Evolutionary conservation across 2,888 invertebrate genomes (phyloP).

Genomic region (Thecophora atra): DNA sequence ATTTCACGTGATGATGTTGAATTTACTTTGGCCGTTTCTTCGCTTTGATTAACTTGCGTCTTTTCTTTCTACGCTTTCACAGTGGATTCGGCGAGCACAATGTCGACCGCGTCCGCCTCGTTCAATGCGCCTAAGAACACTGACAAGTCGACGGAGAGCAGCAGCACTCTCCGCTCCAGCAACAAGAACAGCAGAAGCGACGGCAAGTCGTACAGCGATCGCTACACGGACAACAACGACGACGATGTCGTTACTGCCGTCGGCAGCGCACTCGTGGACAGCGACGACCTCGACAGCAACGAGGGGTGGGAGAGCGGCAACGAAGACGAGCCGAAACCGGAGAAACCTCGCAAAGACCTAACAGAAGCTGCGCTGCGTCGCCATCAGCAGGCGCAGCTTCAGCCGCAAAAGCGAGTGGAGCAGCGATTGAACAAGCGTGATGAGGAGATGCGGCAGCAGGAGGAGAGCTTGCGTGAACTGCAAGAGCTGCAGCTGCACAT

Average conservation of each 20-base stretch:
- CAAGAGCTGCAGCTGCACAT: conserved; percentile 31
- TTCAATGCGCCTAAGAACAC: conserved; percentile 57
- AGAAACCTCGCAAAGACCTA: neutral
- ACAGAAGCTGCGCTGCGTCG: neutral
- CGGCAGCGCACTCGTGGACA: conserved; percentile 9
- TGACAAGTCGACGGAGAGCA: conserved; percentile 43
- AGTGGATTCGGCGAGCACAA: conserved; percentile 26
- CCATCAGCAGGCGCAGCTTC: no score
- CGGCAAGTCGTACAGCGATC: conserved; percentile 30
- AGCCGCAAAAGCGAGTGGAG: neutral
- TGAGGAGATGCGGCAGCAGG: neutral
- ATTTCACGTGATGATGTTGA: neutral
- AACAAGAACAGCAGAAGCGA: conserved; percentile 43
- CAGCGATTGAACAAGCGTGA: neutral
- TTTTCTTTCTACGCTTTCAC: conserved; percentile 15
- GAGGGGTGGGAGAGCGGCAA: conserved; percentile 10
- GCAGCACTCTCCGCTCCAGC: conserved; percentile 31
- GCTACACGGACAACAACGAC: conserved; percentile 28
- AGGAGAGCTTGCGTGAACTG: conserved; percentile 11
- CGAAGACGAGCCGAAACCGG: neutral
- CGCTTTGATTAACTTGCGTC: neutral
- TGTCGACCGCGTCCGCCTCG: conserved; percentile 51
- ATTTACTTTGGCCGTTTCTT: conserved; percentile 19
- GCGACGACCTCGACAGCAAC: conserved; percentile 5
- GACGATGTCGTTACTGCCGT: conserved; percentile 7